Conservation (phyloP, 2,113 vertebrate species). For the Melanocharis versteri region DNA sequence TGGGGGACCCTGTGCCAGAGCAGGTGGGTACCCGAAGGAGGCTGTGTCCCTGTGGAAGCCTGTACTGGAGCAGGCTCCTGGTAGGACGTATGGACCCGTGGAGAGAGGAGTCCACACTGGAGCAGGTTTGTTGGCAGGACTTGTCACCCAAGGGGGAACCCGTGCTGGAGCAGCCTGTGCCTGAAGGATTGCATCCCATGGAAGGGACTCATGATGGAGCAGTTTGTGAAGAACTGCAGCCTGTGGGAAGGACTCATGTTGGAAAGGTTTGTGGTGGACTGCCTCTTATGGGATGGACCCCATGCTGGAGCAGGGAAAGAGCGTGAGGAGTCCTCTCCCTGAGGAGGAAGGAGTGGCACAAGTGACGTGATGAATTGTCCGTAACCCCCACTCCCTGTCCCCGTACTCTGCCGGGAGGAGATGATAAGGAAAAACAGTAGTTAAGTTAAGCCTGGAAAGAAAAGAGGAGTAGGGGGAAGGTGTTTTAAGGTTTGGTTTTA, state of each 20-base stretch:
- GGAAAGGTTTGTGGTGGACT: background rate
- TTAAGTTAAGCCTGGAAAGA: background rate
- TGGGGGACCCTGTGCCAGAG: background rate
- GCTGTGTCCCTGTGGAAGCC: background rate
- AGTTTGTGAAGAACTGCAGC: background rate
- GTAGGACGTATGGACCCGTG: background rate
- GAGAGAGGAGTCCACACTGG: background rate
- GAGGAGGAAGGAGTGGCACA: background rate
- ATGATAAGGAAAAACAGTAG: background rate
- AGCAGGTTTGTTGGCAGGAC: background rate
- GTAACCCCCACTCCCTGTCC: rapidly evolving
- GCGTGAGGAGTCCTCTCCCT: background rate
- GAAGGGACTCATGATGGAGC: background rate
- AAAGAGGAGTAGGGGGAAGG: background rate
- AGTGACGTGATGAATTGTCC: rapidly evolving
- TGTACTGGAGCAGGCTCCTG: background rate
- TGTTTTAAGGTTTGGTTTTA: background rate
- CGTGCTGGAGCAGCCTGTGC: background rate
- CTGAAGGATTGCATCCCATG: background rate
- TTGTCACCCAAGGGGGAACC: too few species aligned
- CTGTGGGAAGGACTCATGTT: background rate
- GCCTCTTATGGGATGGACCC: background rate
- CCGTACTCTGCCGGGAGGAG: background rate
- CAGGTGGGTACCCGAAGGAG: too few species aligned
- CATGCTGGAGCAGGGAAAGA: background rate